phyloP scores from a whole-genome alignment of 2,113 vertebrate genomes.

The Boleophthalmus pectinirostris region DNA sequence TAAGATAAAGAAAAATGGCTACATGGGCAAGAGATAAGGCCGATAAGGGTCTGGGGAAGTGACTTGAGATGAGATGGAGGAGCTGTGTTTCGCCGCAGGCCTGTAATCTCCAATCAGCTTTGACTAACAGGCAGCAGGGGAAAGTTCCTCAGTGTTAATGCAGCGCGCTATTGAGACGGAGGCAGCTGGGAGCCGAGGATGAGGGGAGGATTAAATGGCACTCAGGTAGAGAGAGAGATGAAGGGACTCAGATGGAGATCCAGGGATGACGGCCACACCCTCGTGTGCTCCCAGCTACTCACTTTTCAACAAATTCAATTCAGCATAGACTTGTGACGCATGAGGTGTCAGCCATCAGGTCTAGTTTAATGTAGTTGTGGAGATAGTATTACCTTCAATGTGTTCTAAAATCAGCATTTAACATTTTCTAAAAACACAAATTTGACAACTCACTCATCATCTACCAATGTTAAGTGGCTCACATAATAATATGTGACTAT shows the following conservation, averaged over 20 bases:
- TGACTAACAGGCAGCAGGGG: slow-evolving; percentile 67
- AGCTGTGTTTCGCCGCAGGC: slow-evolving; percentile 54
- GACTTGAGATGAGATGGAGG: slow-evolving; percentile 66
- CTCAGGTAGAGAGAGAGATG: slow-evolving; percentile 70
- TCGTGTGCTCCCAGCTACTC: slow-evolving; percentile 33
- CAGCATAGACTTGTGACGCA: not conserved
- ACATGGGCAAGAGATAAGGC: slow-evolving; percentile 34
- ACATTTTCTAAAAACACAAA: not conserved
- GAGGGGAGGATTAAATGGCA: slow-evolving; percentile 74
- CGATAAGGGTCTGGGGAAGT: slow-evolving; percentile 37
- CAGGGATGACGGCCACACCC: slow-evolving; percentile 50
- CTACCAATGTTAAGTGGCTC: not conserved
- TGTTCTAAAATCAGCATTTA: not conserved
- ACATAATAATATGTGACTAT: not conserved
- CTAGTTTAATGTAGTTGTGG: not conserved
- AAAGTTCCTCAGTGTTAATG: slow-evolving; percentile 67
- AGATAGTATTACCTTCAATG: not conserved
- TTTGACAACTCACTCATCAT: not conserved
- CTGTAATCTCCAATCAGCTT: slow-evolving; percentile 77
- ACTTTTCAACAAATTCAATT: not conserved
- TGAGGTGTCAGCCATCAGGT: not conserved
- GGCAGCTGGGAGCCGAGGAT: slow-evolving; percentile 68
- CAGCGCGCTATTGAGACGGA: slow-evolving; percentile 63
- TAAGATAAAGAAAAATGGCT: slow-evolving; percentile 60
- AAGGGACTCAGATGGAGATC: slow-evolving; percentile 65